Base-by-base conservation (phyloP, 2,113 vertebrate species). In the Catharus bicknelli region DNA sequence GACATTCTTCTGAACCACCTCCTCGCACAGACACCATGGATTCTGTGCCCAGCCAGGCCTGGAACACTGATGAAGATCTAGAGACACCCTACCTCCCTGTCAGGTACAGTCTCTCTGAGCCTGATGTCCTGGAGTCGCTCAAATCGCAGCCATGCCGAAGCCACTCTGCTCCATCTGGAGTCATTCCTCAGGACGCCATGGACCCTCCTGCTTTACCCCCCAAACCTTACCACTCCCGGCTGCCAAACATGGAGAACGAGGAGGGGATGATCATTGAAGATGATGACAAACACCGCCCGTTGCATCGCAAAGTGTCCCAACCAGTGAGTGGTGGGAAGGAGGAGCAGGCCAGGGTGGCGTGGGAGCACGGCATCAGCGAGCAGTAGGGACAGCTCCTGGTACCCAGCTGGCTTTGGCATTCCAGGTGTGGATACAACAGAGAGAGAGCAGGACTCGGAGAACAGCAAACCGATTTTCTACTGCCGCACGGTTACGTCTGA, bases 141-240 rank as follows among this genome's bases (percentile, higher is more conserved):
- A 99, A 99, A 74, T 97, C 98, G 87, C 98, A 99, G 96, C 99
- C 99, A 70, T 99, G 99, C 96, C 98, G 99, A 97, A 99, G 98
- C 97, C 99, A 99, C 92, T 98, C 98, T 3, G 98, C 99, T 93
- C 99, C 99, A 0, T 97, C 98, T 27, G 98, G 98, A 14, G 98
- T 98, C 77, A 95, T 97, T 90, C 98, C 98, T 77, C 98, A 98
- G 96, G 98, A 98, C 95, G 92, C 98, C 97, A 95, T 98, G 98
- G 97, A 98, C 98, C 98, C 95, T 70, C 98, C 93, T 68, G 98
- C 88, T 94, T 86, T 99, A 62, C 89, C 98, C 36, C 98, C 99
- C 40, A 99, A 99, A 96, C 98, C 99, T 45, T 99, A 99, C 94
- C 98, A 99, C 95, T 96, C 98, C 85, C 97, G 98, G 78, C 96